Percentiles rank a stretch among this genome's conserved stretches.
Conservation (phyloP, 2,113 vertebrate species). For the Chinchilla lanigera region DNA sequence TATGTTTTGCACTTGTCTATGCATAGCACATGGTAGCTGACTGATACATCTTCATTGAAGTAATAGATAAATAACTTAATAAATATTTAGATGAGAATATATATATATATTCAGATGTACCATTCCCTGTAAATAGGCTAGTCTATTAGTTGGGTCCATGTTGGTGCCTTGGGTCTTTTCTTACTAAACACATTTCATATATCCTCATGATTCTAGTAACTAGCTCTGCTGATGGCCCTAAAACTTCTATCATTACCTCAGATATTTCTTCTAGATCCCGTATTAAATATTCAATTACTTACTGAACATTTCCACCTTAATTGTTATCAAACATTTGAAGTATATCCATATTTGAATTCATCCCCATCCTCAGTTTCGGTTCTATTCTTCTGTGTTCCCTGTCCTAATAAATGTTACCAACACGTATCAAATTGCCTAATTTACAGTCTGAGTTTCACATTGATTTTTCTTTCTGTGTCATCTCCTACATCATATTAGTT, state of each 20-base stretch:
- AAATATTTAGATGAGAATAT: not conserved
- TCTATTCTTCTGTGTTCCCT: not conserved
- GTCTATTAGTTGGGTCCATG: not conserved
- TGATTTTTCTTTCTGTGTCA: not conserved
- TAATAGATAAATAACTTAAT: not conserved
- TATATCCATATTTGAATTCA: not conserved
- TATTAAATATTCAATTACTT: not conserved
- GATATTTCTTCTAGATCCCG: not conserved
- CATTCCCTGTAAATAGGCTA: not conserved
- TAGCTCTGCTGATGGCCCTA: not conserved
- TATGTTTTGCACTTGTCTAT: not conserved
- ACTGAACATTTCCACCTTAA: not conserved
- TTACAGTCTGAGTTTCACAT: not conserved
- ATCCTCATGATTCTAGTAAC: not conserved
- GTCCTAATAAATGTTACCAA: not conserved
- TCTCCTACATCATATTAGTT: slow-evolving; percentile 17
- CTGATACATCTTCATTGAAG: not conserved
- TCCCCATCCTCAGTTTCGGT: not conserved
- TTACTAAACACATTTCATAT: not conserved
- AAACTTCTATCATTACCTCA: not conserved
- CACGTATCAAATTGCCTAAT: not conserved
- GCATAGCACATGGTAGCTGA: not conserved
- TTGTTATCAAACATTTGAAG: slow-evolving; percentile 36
- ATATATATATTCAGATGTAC: not conserved
- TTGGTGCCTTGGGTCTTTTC: not conserved